Conservation (phyloP, 2,797 vertebrate genomes). For the Pangasius mekongensis region DNA sequence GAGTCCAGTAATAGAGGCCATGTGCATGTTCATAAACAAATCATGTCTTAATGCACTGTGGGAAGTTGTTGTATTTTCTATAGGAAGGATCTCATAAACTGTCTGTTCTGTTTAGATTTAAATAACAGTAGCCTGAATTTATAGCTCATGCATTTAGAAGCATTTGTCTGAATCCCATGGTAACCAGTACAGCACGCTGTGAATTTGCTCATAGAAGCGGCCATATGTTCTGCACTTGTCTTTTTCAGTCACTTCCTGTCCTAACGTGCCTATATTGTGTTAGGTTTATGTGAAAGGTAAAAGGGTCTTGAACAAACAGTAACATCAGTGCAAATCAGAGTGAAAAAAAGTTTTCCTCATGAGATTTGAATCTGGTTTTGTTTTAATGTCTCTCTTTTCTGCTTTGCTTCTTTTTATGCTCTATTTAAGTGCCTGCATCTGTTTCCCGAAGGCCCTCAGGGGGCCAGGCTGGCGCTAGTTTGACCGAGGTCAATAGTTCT, state of each 20-base stretch:
- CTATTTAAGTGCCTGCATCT: slow-evolving; percentile 46
- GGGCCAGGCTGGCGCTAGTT: slow-evolving; percentile 60
- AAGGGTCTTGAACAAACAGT: background rate
- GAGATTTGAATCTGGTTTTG: background rate
- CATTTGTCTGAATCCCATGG: slow-evolving; percentile 46
- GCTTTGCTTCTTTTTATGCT: slow-evolving; percentile 43
- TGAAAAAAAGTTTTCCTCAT: slow-evolving; percentile 4
- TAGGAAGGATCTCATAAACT: slow-evolving; percentile 1
- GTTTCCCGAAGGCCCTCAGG: slow-evolving; percentile 64
- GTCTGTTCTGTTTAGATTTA: slow-evolving; percentile 16
- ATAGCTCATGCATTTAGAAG: slow-evolving; percentile 28
- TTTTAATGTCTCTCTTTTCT: slow-evolving; percentile 7
- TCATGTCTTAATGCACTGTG: slow-evolving; percentile 6
- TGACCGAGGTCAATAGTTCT: slow-evolving; percentile 50
- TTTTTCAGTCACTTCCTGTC: slow-evolving; percentile 12
- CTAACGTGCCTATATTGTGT: slow-evolving; percentile 6
- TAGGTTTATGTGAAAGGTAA: background rate
- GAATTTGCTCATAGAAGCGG: slow-evolving; percentile 35
- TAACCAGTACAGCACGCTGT: slow-evolving; percentile 32
- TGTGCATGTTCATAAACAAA: slow-evolving; percentile 1
- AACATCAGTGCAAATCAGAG: background rate
- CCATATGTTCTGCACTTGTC: slow-evolving; percentile 17
- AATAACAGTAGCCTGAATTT: slow-evolving; percentile 23
- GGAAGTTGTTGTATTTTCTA: slow-evolving; percentile 14
- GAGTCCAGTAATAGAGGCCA: background rate